Evolutionary conservation across 2,113 vertebrate genomes (phyloP), one percentile per base, ranked within the genome.

Genomic region (Hypomesus transpacificus): DNA sequence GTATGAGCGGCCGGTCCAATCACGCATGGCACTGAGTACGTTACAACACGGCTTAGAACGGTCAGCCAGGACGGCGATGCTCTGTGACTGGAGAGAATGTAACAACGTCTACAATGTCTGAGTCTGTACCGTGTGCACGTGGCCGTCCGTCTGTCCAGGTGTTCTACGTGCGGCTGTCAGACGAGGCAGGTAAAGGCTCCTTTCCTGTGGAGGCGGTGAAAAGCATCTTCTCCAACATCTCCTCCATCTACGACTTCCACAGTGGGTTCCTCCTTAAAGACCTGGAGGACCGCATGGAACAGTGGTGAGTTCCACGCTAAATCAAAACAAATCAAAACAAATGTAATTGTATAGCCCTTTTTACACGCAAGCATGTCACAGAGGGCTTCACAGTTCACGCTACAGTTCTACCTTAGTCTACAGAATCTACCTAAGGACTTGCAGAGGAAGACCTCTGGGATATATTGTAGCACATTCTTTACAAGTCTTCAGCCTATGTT

Each of bases 181-280:
- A 86, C 71, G 94, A 94, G 71, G 94, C 95, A 2, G 87, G 66
- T 8, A 80, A 79, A 20, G 95, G 94, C 76, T 88, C 85, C 0
- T 94, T 96, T 81, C 94, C 95, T 0, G 88, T 93, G 18, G 95
- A 95, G 0, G 91, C 94, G 68, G 91, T 96, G 24, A 92, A 86
- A 76, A 93, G 93, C 70, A 94, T 96, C 75, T 97, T 96, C 85
- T 95, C 94, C 75, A 97, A 96, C 81, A 92, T 94, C 83, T 94
- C 95, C 56, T 96, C 93, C 68, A 94, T 97, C 84, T 92, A 95
- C 86, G 91, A 93, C 78, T 96, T 97, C 84, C 95, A 97, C 0
- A 84, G 92, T 0, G 80, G 90, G 74, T 96, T 96, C 85, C 91
- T 97, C 73, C 90, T 97, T 21, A 95, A 94, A 0, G 94, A 95